Base-by-base conservation (phyloP, 2,113 vertebrate species). In the Trochalopteron elliotii region DNA sequence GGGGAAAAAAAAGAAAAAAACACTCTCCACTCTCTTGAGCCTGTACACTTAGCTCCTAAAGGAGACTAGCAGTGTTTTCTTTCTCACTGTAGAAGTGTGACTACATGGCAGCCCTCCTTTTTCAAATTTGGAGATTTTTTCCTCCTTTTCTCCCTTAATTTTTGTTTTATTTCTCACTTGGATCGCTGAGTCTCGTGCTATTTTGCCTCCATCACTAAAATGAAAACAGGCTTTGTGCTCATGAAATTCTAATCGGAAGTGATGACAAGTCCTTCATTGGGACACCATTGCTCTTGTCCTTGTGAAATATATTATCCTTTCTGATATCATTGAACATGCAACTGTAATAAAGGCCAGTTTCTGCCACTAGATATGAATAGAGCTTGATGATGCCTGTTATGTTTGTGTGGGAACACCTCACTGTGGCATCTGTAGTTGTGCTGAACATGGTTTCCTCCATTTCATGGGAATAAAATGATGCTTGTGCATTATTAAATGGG, bases 401-500 rank as follows among this genome's bases (percentile, higher is more conserved):
- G 15, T 87, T 94, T 75, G 37, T 75, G 74, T 25, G 14, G 86
- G 56, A 89, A 12, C 35, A 61, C 49, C 39, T 87, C 52, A 16
- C 49, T 19, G 65, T 68, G 61, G 61, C 45, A 47, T 81, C 83
- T 72, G n/a, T 57, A 76, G 42, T 65, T 75, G n/a, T 68, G 52
- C 64, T 87, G 39, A 90, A 82, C 40, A 11, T 25, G 20, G 37
- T 78, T 94, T 92, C 31, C 33, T 92, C 45, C 39, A 23, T 89
- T 92, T 92, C 65, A 59, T 61, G 65, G 69, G 65, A 89, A 83
- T 83, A 74, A 89, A 61, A 56, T 93, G 10, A 69, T 69, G 42
- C 52, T 87, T 89, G 53, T 72, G 52, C 57, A 55, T 96, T 79
- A 82, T 83, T 93, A 57, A 84, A 96, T 89, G 42, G 19, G 24